Evolutionary conservation across 1,140 invertebrate species (phyloP).

Genomic region (Tetramorium parvispinum): DNA sequence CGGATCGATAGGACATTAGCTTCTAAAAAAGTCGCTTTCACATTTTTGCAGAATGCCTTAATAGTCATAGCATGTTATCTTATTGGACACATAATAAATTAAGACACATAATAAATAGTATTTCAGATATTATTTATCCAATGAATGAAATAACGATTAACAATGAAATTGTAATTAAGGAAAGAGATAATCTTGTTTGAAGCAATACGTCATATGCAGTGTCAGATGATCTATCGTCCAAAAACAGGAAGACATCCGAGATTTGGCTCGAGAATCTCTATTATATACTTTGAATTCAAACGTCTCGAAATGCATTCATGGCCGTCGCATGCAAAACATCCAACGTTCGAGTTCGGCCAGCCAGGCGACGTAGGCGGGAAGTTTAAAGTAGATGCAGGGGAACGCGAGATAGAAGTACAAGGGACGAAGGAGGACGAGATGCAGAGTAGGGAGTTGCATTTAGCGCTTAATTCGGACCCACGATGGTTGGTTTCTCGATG

Average conservation of each 20-base stretch:
- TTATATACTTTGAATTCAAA: constrained; percentile 78
- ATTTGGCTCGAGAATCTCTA: constrained; percentile 62
- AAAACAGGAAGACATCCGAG: constrained; percentile 51
- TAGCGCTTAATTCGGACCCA: constrained; percentile 81
- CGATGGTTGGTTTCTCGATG: constrained; percentile 79
- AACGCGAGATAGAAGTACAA: constrained; percentile 38
- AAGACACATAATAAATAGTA: background rate
- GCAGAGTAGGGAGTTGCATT: constrained; percentile 73
- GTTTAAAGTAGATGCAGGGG: constrained; percentile 65
- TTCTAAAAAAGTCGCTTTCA: background rate
- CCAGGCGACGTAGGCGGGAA: constrained; percentile 64
- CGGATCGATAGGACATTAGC: background rate
- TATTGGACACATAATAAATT: background rate
- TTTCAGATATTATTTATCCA: background rate
- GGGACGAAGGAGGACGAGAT: background rate
- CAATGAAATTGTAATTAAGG: background rate
- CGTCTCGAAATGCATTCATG: constrained; percentile 78
- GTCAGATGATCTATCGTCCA: constrained; percentile 30
- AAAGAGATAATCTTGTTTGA: background rate
- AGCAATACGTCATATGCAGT: background rate
- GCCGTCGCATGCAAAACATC: constrained; percentile 78
- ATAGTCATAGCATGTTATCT: background rate
- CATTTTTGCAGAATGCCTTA: background rate
- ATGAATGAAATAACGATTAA: background rate
- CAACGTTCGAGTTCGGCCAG: constrained; percentile 65